Evolutionary conservation across 2,113 vertebrate genomes (phyloP).

Genomic region (Gulo gulo): DNA sequence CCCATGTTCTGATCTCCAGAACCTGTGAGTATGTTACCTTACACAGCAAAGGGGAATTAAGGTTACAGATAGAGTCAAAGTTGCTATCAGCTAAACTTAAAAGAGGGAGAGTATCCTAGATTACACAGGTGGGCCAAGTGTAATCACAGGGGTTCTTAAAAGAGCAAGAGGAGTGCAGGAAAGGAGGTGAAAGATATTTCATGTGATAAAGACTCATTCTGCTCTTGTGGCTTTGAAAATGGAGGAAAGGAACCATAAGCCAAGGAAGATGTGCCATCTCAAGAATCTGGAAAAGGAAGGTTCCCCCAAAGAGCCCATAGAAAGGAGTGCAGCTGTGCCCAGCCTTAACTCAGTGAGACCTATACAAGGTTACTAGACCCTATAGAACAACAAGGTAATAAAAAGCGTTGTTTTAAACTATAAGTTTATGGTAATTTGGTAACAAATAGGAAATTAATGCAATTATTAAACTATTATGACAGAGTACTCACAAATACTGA

Average conservation of each 20-base stretch:
- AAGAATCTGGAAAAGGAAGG: not conserved
- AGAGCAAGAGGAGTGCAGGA: not conserved
- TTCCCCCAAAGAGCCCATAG: not conserved
- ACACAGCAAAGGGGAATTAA: not conserved
- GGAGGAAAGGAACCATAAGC: not conserved
- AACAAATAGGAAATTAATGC: not conserved
- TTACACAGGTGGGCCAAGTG: not conserved
- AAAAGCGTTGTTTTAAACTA: not conserved
- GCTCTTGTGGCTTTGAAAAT: not conserved
- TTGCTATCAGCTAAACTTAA: conserved; percentile 4
- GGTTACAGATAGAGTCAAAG: not conserved
- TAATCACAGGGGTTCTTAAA: not conserved
- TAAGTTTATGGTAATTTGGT: not conserved
- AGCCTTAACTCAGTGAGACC: not conserved
- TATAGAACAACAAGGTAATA: not conserved
- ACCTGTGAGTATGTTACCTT: not conserved
- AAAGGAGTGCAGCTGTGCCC: not conserved
- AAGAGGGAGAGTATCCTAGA: not conserved
- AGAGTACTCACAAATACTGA: not conserved
- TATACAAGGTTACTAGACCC: not conserved
- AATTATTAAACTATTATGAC: not conserved
- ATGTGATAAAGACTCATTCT: not conserved
- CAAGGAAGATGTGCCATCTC: not conserved
- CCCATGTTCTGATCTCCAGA: not conserved
- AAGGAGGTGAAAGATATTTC: not conserved